Evolutionary conservation across 2,113 vertebrate species (phyloP), one percentile per base, ranked within the genome.

Genomic region (Oryzias celebensis): DNA sequence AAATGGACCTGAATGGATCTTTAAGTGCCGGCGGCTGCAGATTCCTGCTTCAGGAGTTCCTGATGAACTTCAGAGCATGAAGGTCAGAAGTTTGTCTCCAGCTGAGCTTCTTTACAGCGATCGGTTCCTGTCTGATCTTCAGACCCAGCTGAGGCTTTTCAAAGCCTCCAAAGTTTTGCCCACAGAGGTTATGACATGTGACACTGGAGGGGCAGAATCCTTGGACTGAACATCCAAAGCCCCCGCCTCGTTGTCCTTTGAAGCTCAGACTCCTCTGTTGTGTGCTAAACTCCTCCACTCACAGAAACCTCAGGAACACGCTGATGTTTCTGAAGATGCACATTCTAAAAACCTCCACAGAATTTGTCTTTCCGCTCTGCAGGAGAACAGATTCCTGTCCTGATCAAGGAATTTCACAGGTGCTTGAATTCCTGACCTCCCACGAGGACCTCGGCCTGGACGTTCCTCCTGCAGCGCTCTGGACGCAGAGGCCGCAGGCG

Each of bases 161-260:
- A 28, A 22, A 2, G 3, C 62, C 65, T 78, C 75, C 82, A 72
- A 80, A 67, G n/a, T 52, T 31, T 58, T 24, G 18, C 47, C 28
- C 71, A 52, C 67, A 62, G 44, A 71, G 59, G 72, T 75, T 62
- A 79, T 77, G 75, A 81, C 85, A 82, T 58, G 58, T 69, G 81
- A 83, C 45, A 62, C 82, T 71, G n/a, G 59, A 47, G 57, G 77
- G 47, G 54, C 72, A 56, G 63, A 52, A 68, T 7, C 23, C 0
- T 23, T 20, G 20, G 20, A 20, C 22, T 65, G 67, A 82, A 62
- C 65, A 75, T 71, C 63, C 78, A 78, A 41, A 48, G 28, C 7
- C 52, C 45, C 46, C 28, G 55, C 65, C 42, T 59, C 53, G 45
- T 69, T 49, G 15, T 42, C 57, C 58, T 70, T 67, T 58, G 77